Evolutionary conservation across 2,113 vertebrate genomes (phyloP), one percentile per base, ranked within the genome.

Genomic region (Gorsachius goisagi): DNA sequence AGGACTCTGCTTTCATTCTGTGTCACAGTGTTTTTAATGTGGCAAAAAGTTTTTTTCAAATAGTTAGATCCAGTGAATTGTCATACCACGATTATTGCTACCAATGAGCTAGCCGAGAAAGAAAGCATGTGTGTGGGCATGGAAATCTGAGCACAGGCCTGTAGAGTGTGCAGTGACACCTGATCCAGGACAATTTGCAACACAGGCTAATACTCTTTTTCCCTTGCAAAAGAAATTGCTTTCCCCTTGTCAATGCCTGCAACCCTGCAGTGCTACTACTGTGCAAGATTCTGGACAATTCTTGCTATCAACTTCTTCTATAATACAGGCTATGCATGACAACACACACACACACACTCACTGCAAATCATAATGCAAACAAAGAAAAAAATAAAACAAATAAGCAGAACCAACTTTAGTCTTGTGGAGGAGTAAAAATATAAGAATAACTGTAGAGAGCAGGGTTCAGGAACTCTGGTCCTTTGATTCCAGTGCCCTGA

Each of bases 101-200:
- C 84, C 44, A 77, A 44, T 17, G 33, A 92, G 64, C 41, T 64
- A 85, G 58, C 20, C 64, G 49, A 91, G 73, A 88, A 83, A 91
- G 49, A 4, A 92, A 75, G 37, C 23, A 27, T 35, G 55, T 35
- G 59, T 5, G 16, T 79, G 73, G 84, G 60, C 68, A 95, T 3
- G 58, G 97, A 93, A 95, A 95, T 95, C 80, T 82, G 95, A 97
- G 90, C 53, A 0, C 2, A 47, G 76, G 47, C 69, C 24, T 62
- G 49, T 12, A 80, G 80, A 2, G 5, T 73, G 60, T 73, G 60
- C 60, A 87, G 39, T 49, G 95, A 96, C 81, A 97, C 37, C 27
- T 64, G 89, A 97, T 93, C 87, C 87, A 56, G 69, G 64, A 68
- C 53, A 82, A 62, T 64, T n/a, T 78, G 81, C 84, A 91, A 47